phyloP scores from a whole-genome alignment of 2,113 vertebrate species.

The Trogon surrucura region DNA sequence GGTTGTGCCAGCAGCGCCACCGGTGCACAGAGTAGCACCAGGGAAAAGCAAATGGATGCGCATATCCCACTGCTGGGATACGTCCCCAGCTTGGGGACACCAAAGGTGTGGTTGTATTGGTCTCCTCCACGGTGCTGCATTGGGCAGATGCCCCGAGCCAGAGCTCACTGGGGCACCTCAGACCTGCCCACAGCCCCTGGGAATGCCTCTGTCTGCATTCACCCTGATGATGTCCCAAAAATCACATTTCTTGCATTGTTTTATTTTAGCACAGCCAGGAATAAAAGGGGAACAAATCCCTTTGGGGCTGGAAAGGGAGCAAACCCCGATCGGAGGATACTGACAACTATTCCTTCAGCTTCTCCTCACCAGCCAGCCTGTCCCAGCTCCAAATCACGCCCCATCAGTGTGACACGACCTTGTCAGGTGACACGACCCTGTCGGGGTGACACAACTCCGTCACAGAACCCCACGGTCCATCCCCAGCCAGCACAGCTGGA shows the following conservation, averaged over 20 bases:
- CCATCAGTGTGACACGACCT: accelerated
- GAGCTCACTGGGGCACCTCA: accelerated
- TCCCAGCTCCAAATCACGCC: neutral
- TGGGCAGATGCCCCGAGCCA: neutral
- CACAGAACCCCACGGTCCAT: accelerated
- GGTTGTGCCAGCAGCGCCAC: neutral
- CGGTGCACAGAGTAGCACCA: accelerated
- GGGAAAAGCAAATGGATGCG: neutral
- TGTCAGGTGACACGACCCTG: too few relatives aligned
- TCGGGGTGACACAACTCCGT: too few relatives aligned
- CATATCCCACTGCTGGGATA: neutral
- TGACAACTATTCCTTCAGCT: neutral
- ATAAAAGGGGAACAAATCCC: neutral
- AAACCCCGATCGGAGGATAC: neutral
- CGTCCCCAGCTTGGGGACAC: neutral
- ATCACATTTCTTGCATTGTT: neutral
- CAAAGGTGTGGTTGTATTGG: neutral
- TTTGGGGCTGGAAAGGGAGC: accelerated
- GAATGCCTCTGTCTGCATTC: neutral
- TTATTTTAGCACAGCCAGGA: neutral
- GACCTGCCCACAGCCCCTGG: neutral
- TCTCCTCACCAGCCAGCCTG: neutral
- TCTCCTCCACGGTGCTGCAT: neutral
- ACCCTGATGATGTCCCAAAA: neutral
- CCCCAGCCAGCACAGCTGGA: neutral